phyloP scores from a whole-genome alignment of 2,113 vertebrate species.

The Octodon degus region DNA sequence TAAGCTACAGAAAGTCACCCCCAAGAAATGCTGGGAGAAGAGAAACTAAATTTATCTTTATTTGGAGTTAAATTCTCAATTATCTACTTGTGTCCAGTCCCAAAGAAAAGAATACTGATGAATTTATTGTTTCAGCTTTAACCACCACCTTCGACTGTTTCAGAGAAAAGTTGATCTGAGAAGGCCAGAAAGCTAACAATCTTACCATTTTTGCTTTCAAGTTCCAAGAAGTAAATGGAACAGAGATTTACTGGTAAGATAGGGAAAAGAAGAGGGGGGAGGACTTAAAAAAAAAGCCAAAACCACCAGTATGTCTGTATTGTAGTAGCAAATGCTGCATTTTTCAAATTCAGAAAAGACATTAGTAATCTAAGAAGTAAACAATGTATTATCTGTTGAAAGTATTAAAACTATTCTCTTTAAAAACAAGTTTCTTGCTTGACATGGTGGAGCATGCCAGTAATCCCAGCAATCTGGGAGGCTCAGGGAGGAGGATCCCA shows the following conservation, averaged over 20 bases:
- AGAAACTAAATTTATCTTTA: constrained; percentile 61
- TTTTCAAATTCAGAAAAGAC: constrained; percentile 44
- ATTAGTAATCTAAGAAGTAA: background rate
- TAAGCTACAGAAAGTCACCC: constrained; percentile 23
- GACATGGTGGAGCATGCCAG: background rate
- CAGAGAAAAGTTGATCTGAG: constrained; percentile 56
- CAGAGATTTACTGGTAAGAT: constrained; percentile 63
- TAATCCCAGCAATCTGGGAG: background rate
- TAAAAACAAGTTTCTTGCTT: background rate
- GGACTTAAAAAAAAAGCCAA: constrained; percentile 36
- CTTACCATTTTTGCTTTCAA: constrained; percentile 63
- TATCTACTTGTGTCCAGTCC: constrained; percentile 54
- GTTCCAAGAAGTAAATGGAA: constrained; percentile 66
- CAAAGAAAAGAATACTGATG: constrained; percentile 33
- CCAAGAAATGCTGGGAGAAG: constrained; percentile 24
- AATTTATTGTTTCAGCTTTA: constrained; percentile 57
- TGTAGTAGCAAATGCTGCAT: constrained; percentile 30
- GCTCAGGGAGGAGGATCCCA: background rate
- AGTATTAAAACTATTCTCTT: constrained; percentile 17
- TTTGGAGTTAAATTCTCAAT: constrained; percentile 68
- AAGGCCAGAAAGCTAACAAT: constrained; percentile 55
- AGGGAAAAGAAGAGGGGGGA: background rate
- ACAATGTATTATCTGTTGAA: constrained; percentile 17
- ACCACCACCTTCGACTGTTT: constrained; percentile 27
- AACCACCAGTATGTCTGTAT: background rate